These are phyloP conservation scores for Tetheella fluctuosa DNA, from an alignment of 2,888 invertebrate species.

Conservation along the genomic window DNA sequence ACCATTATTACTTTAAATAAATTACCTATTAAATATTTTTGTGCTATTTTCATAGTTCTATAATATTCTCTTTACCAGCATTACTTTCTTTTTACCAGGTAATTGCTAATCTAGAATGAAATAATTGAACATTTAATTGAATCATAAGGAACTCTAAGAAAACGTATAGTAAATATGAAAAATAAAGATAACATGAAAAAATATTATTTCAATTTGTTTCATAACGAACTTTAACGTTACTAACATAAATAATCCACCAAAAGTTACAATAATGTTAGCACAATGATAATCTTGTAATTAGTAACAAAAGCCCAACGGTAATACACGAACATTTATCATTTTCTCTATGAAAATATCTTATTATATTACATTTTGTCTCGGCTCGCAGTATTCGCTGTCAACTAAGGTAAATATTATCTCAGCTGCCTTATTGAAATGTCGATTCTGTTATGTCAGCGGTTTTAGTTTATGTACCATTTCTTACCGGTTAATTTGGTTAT, in stretches of 20 bases:
- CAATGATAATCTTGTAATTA: conserved; percentile 9
- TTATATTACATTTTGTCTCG: conserved; percentile 9
- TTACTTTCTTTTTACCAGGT: no score
- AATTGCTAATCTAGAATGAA: no score
- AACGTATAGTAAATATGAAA: no score
- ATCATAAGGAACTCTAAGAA: no score
- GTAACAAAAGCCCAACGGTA: conserved; percentile 5
- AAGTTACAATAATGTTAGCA: conserved; percentile 4
- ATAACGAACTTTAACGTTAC: background rate
- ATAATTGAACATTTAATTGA: no score
- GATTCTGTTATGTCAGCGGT: background rate
- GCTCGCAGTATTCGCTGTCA: background rate
- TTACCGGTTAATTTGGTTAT: no score
- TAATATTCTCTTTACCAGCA: no score
- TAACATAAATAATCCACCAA: conserved; percentile 6
- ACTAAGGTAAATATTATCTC: background rate
- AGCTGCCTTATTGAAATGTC: conserved; percentile 5
- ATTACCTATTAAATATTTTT: no score
- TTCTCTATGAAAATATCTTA: conserved; percentile 10
- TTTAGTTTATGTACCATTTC: background rate
- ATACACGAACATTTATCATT: conserved; percentile 11
- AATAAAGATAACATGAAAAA: background rate
- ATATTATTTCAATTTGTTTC: background rate
- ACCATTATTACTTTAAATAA: no score
- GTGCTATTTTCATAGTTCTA: no score